phyloP scores from a whole-genome alignment of 2,113 vertebrate species.

The Heteronetta atricapilla region DNA sequence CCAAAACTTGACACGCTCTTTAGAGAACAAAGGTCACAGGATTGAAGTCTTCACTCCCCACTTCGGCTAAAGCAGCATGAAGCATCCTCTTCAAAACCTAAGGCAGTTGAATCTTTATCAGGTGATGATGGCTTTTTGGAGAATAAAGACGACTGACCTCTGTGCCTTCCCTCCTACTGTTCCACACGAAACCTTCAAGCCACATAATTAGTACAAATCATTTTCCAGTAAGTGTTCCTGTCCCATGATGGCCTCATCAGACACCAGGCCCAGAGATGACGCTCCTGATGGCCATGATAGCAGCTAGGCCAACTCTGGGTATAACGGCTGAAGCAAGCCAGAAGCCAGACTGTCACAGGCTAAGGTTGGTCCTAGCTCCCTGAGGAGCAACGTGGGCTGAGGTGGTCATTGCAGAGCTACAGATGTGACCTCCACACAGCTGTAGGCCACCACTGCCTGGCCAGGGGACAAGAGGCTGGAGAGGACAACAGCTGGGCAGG shows the following conservation, averaged over 20 bases:
- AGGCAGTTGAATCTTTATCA: slow-evolving; percentile 69
- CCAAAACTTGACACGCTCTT: slow-evolving; percentile 68
- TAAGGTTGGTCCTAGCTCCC: not conserved
- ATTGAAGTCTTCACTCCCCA: slow-evolving; percentile 54
- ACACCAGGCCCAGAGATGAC: slow-evolving; percentile 18
- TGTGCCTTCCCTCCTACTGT: slow-evolving; percentile 46
- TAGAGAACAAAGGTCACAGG: slow-evolving; percentile 67
- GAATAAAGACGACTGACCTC: slow-evolving; percentile 60
- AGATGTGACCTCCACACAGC: slow-evolving; percentile 32
- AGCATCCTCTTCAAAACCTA: slow-evolving; percentile 57
- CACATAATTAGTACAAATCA: slow-evolving; percentile 67
- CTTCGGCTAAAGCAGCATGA: slow-evolving; percentile 60
- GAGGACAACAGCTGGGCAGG: slow-evolving; percentile 54
- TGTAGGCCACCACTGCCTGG: not conserved
- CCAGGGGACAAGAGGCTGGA: not conserved
- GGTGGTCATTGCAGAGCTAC: not conserved
- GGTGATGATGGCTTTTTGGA: slow-evolving; percentile 66
- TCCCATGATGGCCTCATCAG: slow-evolving; percentile 1
- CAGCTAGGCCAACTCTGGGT: not conserved
- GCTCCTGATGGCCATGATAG: not conserved
- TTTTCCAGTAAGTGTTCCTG: slow-evolving; percentile 54
- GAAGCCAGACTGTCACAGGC: fast-evolving
- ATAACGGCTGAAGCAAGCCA: not conserved
- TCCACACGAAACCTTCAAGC: slow-evolving; percentile 39
- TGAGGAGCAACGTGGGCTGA: not conserved